phyloP scores from a whole-genome alignment of 2,888 invertebrate species.

The Erebia epiphron region DNA sequence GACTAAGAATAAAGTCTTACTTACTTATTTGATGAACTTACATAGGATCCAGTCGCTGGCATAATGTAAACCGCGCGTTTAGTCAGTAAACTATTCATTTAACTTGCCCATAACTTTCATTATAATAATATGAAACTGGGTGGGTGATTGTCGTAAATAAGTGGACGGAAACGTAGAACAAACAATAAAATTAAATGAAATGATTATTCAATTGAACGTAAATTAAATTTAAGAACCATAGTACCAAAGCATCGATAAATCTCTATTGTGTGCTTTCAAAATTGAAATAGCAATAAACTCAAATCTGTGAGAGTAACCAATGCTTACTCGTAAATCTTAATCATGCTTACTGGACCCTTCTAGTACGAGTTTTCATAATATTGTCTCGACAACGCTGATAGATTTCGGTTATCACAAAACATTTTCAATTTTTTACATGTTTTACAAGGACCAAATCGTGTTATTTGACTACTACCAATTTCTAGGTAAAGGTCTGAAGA shows the following conservation, averaged over 20 bases:
- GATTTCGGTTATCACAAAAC: too few species aligned
- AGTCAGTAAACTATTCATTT: background rate
- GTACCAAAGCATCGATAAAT: slow-evolving; percentile 30
- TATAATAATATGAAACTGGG: background rate
- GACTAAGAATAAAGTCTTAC: too few species aligned
- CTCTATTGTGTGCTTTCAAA: slow-evolving; percentile 30
- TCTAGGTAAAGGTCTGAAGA: too few species aligned
- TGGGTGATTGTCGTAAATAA: background rate
- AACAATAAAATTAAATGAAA: slow-evolving; percentile 14
- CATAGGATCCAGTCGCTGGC: background rate
- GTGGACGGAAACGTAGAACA: slow-evolving; percentile 1
- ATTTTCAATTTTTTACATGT: too few species aligned
- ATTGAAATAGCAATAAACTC: slow-evolving; percentile 34
- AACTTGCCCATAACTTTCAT: background rate
- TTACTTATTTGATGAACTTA: too few species aligned
- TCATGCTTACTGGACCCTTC: slow-evolving; percentile 40
- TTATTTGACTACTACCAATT: too few species aligned
- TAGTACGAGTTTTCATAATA: too few species aligned
- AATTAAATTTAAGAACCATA: slow-evolving; percentile 1
- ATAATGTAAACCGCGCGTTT: background rate
- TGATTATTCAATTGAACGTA: slow-evolving; percentile 6
- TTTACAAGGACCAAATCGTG: too few species aligned
- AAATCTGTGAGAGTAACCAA: slow-evolving; percentile 21
- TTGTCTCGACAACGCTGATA: too few species aligned
- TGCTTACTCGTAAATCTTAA: background rate